Percentiles rank a stretch among this genome's conserved stretches.
Evolutionary conservation across 1,140 invertebrate species (phyloP).

Genomic region (Bicyclus anynana): DNA sequence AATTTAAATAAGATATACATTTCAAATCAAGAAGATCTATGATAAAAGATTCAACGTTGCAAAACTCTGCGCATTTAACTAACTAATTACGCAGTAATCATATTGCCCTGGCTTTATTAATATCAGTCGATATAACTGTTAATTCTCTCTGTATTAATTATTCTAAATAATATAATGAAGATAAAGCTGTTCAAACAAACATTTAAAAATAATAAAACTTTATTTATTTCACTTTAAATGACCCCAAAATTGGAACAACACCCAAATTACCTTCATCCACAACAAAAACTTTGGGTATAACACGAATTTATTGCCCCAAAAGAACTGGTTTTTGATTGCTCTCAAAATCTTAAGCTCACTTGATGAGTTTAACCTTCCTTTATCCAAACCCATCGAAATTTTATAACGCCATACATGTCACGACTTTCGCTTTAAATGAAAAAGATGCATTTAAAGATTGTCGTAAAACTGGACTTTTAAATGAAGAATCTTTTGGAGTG

Average conservation of each 20-base stretch:
- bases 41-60: too few species aligned
- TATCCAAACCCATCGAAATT: conserved; percentile 18
- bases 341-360: conserved; percentile 21
- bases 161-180: background rate
- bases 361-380: conserved; percentile 17
- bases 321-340: conserved; percentile 29
- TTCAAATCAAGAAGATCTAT: too few species aligned
- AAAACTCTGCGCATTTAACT: too few species aligned
- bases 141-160: too few species aligned
- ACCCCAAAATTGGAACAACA: conserved; percentile 10
- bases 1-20: too few species aligned
- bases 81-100: too few species aligned
- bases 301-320: conserved; percentile 21
- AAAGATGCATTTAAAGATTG: conserved; percentile 10
- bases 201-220: background rate
- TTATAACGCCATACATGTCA: conserved; percentile 17
- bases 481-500: background rate
- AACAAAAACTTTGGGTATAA: conserved; percentile 24
- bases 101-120: too few species aligned
- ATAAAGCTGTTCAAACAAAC: background rate
- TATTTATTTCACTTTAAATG: conserved; percentile 5
- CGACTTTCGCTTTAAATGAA: conserved; percentile 16
- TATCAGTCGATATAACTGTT: too few species aligned
- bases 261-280: conserved; percentile 20
- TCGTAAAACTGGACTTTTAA: conserved; percentile 1